These are phyloP conservation scores for Onychomys leucogaster DNA, from an alignment of 2,797 vertebrate genomes.

Conservation along the genomic window DNA sequence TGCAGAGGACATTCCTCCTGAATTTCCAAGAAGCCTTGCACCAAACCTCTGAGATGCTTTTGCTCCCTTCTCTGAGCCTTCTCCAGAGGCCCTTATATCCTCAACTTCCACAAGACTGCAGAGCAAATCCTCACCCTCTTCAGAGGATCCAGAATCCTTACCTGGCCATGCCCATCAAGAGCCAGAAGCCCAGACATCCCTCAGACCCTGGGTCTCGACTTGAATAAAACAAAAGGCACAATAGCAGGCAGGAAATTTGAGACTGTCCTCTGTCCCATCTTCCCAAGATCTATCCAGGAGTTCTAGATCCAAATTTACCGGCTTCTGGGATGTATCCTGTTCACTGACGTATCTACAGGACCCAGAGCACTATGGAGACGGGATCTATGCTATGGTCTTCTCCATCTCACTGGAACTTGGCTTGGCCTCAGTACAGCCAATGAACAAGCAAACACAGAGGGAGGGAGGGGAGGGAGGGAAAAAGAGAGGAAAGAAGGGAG, in stretches of 20 bases:
- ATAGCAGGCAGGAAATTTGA: neutral
- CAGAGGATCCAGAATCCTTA: neutral
- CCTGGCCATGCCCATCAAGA: neutral
- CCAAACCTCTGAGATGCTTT: neutral
- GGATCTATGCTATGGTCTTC: no score
- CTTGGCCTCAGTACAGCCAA: neutral
- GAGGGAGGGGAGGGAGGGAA: neutral
- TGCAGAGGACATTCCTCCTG: neutral
- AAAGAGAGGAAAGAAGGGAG: neutral
- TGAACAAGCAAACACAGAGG: neutral
- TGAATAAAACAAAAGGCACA: neutral
- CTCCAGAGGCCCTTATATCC: rapidly evolving
- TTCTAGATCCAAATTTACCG: neutral
- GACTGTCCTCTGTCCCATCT: neutral
- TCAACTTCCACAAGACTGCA: neutral
- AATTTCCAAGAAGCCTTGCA: neutral
- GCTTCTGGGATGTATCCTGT: rapidly evolving
- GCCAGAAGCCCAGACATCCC: neutral
- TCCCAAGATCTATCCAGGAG: neutral
- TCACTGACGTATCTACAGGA: rapidly evolving
- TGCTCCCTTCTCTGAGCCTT: neutral
- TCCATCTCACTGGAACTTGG: rapidly evolving
- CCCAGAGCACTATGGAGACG: neutral
- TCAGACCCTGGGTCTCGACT: neutral
- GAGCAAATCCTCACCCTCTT: neutral